phyloP scores from a whole-genome alignment of 2,797 vertebrate genomes.

The Clangula hyemalis region DNA sequence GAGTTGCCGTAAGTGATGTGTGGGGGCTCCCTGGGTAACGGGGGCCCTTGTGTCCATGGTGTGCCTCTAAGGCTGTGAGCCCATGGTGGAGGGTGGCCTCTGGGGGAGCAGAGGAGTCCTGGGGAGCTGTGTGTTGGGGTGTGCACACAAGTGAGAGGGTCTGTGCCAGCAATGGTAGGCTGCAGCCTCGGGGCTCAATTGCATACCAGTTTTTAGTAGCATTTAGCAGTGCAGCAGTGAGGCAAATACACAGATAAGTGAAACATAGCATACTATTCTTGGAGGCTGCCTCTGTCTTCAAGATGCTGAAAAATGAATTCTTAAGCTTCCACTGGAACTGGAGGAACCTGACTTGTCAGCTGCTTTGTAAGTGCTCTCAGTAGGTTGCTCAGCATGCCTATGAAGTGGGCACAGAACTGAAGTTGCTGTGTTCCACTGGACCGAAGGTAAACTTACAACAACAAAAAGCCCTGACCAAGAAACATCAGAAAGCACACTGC shows the following conservation, averaged over 20 bases:
- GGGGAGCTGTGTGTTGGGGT: not conserved
- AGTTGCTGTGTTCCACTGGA: not conserved
- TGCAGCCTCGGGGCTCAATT: not conserved
- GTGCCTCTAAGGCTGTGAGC: not conserved
- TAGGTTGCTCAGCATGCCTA: not conserved
- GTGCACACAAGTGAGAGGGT: rapidly evolving
- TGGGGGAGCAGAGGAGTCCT: not conserved
- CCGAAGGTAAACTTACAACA: not conserved
- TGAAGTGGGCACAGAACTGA: not conserved
- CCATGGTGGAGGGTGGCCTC: not conserved
- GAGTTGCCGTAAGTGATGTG: too few relatives aligned
- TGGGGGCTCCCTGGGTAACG: not conserved
- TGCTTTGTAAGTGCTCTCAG: not conserved
- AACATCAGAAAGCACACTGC: not conserved
- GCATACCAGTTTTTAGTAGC: not conserved
- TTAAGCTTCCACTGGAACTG: not conserved
- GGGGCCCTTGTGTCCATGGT: rapidly evolving
- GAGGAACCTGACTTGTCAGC: not conserved
- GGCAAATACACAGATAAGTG: not conserved
- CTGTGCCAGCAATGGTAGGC: not conserved
- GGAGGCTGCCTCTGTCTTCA: not conserved
- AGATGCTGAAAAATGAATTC: not conserved
- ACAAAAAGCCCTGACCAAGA: not conserved
- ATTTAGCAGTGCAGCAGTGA: not conserved
- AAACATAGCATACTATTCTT: not conserved